phyloP scores from a whole-genome alignment of 2,888 invertebrate genomes.

The Idaea aversata region DNA sequence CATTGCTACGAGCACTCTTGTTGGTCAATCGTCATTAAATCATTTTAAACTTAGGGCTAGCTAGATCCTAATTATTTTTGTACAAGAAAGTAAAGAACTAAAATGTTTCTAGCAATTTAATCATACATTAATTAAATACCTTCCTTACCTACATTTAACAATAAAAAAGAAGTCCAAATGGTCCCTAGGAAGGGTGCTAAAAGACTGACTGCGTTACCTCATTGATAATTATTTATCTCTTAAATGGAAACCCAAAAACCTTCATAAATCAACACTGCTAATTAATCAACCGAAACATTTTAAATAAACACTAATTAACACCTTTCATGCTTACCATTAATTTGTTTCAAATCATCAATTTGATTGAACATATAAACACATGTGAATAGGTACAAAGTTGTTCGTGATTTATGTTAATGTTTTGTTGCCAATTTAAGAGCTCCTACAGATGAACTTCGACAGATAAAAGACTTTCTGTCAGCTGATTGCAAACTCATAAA shows the following conservation, averaged over 20 bases:
- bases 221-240: not conserved
- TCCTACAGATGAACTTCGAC: not conserved
- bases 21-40: too few relatives aligned
- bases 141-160: too few relatives aligned
- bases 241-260: not conserved
- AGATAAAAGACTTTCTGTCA: not conserved
- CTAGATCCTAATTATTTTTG: too few relatives aligned
- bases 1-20: too few relatives aligned
- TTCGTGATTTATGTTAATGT: not conserved
- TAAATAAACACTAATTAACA: not conserved
- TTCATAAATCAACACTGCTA: not conserved
- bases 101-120: too few relatives aligned
- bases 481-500: not conserved
- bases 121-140: too few relatives aligned
- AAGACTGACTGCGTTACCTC: not conserved
- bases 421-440: not conserved
- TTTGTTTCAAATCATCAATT: not conserved
- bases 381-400: not conserved
- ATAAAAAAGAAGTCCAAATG: too few relatives aligned
- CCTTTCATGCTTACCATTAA: not conserved
- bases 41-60: too few relatives aligned
- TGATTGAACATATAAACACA: not conserved
- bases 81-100: too few relatives aligned
- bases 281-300: not conserved
- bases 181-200: too few relatives aligned